Percentiles rank a stretch among this genome's conserved stretches.
phyloP scores from a whole-genome alignment of 2,888 invertebrate species.

The Auanema sp. region DNA sequence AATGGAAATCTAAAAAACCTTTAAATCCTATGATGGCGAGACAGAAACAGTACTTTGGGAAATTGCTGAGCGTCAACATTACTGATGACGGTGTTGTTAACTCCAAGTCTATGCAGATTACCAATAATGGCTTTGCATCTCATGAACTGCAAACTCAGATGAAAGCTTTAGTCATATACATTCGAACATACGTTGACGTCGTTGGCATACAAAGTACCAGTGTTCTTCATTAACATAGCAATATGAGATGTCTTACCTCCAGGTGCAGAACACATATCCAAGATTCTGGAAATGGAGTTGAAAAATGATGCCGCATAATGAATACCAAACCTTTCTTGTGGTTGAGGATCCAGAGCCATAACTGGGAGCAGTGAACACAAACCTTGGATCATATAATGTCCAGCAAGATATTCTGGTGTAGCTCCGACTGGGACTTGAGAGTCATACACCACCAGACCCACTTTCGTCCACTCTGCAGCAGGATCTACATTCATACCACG shows the following conservation, averaged over 20 bases:
- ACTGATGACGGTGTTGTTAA: slow-evolving; percentile 87
- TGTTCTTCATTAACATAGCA: slow-evolving; percentile 87
- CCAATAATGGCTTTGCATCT: slow-evolving; percentile 74
- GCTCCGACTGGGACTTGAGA: slow-evolving; percentile 90
- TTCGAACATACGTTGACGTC: slow-evolving; percentile 76
- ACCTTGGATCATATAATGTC: slow-evolving; percentile 86
- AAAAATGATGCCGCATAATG: not conserved
- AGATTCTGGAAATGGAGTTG: slow-evolving; percentile 67
- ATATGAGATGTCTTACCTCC: slow-evolving; percentile 99
- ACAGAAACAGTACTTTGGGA: slow-evolving; percentile 70
- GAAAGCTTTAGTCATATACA: not conserved
- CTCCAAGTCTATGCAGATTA: slow-evolving; percentile 92
- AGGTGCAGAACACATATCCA: slow-evolving; percentile 97
- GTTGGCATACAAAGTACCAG: slow-evolving; percentile 92
- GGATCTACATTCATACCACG: slow-evolving; percentile 97
- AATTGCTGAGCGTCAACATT: slow-evolving; percentile 86
- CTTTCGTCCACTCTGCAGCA: slow-evolving; percentile 96
- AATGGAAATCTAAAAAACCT: slow-evolving; percentile 39
- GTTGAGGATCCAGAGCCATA: slow-evolving; percentile 94
- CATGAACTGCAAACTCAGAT: slow-evolving; percentile 40
- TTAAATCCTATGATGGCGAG: not conserved
- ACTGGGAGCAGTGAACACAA: slow-evolving; percentile 90
- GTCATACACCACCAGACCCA: slow-evolving; percentile 92
- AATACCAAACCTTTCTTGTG: slow-evolving; percentile 65
- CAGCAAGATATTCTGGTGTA: slow-evolving; percentile 96